phyloP scores from a whole-genome alignment of 2,888 invertebrate genomes.

The Heteropelma amictum region DNA sequence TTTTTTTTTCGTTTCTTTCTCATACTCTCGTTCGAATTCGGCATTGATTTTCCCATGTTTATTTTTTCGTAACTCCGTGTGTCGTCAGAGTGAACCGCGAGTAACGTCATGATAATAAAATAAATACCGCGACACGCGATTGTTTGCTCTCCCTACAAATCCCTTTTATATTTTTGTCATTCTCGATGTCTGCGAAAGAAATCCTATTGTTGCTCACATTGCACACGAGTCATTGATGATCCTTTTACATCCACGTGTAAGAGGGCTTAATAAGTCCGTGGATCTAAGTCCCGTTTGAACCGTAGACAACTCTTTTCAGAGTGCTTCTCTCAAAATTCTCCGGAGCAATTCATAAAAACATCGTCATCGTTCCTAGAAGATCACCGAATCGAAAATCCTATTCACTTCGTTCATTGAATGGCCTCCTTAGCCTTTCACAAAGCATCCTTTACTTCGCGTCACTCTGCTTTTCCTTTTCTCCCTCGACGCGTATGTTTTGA shows the following conservation, averaged over 20 bases:
- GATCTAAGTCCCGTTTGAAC: constrained; percentile 33
- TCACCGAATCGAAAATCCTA: constrained; percentile 52
- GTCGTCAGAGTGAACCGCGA: neutral
- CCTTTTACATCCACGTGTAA: constrained; percentile 29
- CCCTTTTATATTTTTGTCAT: neutral
- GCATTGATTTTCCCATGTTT: too few relatives aligned
- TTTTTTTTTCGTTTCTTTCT: too few relatives aligned
- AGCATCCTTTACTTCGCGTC: neutral
- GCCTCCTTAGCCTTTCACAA: constrained; percentile 5
- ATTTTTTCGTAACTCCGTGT: neutral
- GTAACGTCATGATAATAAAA: neutral
- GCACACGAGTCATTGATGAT: constrained; percentile 45
- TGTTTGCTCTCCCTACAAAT: neutral
- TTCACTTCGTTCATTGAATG: constrained; percentile 35
- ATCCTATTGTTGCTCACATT: too few relatives aligned
- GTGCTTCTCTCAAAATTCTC: neutral
- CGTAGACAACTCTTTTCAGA: neutral
- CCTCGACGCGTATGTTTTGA: constrained; percentile 68
- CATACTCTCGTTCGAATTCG: too few relatives aligned
- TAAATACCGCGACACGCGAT: neutral
- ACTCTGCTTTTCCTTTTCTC: constrained; percentile 63
- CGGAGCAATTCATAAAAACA: constrained; percentile 29
- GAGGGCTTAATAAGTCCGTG: constrained; percentile 23
- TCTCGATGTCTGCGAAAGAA: neutral
- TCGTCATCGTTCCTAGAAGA: constrained; percentile 44